A percentile compares a stretch with the other conserved stretches of the same genome.
Evolutionary conservation across 2,797 vertebrate genomes (phyloP).

Genomic region (Tympanoctomys barrerae): DNA sequence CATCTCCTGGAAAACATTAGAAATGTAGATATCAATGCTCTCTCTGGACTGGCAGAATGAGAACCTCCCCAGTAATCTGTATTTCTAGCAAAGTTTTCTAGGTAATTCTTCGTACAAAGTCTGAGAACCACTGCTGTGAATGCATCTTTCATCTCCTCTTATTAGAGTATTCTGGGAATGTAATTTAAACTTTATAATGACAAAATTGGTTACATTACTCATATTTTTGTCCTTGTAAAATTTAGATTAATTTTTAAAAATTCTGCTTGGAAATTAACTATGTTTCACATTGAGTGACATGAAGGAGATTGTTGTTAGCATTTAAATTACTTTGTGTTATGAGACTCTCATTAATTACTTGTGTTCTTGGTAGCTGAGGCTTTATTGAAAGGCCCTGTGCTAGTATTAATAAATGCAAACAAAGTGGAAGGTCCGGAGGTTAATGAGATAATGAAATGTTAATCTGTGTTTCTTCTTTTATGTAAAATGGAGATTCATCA

Average conservation of each 20-base stretch:
- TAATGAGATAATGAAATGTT: constrained; percentile 84
- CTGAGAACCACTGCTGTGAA: not conserved
- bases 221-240: constrained; percentile 54
- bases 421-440: constrained; percentile 78
- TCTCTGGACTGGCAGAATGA: not conserved
- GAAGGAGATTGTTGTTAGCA: constrained; percentile 76
- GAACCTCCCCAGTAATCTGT: not conserved
- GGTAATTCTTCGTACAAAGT: not conserved
- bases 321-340: constrained; percentile 79
- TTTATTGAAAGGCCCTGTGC: constrained; percentile 79
- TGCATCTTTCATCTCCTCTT: not conserved
- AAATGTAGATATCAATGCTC: not conserved
- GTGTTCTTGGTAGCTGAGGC: constrained; percentile 76
- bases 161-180: constrained; percentile 22
- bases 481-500: constrained; percentile 71
- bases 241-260: constrained; percentile 55
- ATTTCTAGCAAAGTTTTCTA: not conserved
- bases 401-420: constrained; percentile 80
- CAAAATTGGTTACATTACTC: constrained; percentile 36
- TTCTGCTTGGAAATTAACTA: constrained; percentile 68
- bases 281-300: constrained; percentile 73
- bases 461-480: constrained; percentile 80
- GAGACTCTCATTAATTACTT: constrained; percentile 83
- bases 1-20: not conserved
- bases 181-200: constrained; percentile 65